These are phyloP conservation scores for Rhinogobius similis DNA, from an alignment of 2,113 vertebrate genomes.

Conservation along the genomic window DNA sequence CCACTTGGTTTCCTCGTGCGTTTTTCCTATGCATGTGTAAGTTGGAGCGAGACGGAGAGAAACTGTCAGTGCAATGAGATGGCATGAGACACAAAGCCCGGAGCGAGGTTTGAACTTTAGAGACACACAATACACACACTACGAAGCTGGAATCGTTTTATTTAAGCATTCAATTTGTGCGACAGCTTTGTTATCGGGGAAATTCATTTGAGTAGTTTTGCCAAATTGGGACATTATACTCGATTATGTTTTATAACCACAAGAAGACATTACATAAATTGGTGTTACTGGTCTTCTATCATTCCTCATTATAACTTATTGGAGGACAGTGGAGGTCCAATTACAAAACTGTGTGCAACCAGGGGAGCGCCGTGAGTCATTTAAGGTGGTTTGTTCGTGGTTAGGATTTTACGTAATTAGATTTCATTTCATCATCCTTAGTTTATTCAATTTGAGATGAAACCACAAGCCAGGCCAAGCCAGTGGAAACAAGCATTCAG, in stretches of 20 bases:
- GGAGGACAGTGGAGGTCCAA: not conserved
- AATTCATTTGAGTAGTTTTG: not conserved
- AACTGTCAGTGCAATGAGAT: constrained; percentile 45
- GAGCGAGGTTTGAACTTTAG: constrained; percentile 60
- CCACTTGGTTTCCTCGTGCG: constrained; percentile 43
- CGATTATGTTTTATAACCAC: not conserved
- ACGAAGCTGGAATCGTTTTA: constrained; percentile 2
- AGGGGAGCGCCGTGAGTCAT: not conserved
- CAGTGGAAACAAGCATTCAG: not conserved
- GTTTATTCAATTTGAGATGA: not conserved
- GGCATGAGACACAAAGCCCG: constrained; percentile 48
- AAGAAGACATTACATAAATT: not conserved
- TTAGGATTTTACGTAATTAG: not conserved
- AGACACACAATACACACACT: constrained; percentile 32
- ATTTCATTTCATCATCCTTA: not conserved
- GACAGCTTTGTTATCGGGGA: not conserved
- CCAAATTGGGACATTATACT: not conserved
- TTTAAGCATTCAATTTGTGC: not conserved
- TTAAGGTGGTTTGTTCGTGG: not conserved
- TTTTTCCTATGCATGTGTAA: constrained; percentile 32
- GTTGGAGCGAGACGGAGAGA: constrained; percentile 18
- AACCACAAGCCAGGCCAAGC: not conserved
- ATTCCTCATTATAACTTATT: not conserved
- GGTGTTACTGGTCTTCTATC: not conserved
- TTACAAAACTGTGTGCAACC: not conserved